phyloP scores from a whole-genome alignment of 2,888 invertebrate species.

The Tyria jacobaeae region DNA sequence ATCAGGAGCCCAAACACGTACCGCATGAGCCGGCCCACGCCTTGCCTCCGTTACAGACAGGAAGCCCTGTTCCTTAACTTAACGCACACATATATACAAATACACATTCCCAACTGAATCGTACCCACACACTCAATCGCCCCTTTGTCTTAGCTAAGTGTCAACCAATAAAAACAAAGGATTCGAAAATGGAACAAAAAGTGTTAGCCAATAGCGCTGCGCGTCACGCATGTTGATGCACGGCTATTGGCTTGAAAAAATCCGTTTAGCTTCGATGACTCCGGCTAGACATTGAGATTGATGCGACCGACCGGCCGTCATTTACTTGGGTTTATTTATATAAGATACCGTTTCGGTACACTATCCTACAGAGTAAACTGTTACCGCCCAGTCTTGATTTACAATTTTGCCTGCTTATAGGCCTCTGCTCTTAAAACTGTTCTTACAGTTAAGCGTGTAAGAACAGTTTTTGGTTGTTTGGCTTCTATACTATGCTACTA shows the following conservation, averaged over 20 bases:
- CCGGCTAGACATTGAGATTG: constrained; percentile 82
- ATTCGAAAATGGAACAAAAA: constrained; percentile 86
- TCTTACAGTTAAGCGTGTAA: too few species aligned
- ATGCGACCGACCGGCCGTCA: constrained; percentile 69
- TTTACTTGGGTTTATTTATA: constrained; percentile 67
- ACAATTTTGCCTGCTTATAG: constrained; percentile 4
- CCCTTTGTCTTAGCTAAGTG: constrained; percentile 87
- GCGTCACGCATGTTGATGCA: constrained; percentile 84
- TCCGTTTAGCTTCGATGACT: constrained; percentile 84
- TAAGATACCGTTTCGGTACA: constrained; percentile 49
- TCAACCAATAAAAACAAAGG: constrained; percentile 87
- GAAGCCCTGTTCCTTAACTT: constrained; percentile 82
- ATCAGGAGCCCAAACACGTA: constrained; percentile 78
- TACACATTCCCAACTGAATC: constrained; percentile 64
- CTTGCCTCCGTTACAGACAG: constrained; percentile 62
- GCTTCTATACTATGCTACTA: background rate
- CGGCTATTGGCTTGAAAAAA: constrained; percentile 86
- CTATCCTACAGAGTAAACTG: constrained; percentile 23
- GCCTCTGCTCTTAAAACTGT: background rate
- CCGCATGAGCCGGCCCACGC: constrained; percentile 68
- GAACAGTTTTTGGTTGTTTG: too few species aligned
- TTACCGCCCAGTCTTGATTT: background rate
- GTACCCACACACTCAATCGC: constrained; percentile 78
- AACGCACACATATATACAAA: constrained; percentile 73
- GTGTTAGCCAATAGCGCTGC: constrained; percentile 81